phyloP scores from a whole-genome alignment of 2,113 vertebrate genomes.

The Polypterus bichir region DNA sequence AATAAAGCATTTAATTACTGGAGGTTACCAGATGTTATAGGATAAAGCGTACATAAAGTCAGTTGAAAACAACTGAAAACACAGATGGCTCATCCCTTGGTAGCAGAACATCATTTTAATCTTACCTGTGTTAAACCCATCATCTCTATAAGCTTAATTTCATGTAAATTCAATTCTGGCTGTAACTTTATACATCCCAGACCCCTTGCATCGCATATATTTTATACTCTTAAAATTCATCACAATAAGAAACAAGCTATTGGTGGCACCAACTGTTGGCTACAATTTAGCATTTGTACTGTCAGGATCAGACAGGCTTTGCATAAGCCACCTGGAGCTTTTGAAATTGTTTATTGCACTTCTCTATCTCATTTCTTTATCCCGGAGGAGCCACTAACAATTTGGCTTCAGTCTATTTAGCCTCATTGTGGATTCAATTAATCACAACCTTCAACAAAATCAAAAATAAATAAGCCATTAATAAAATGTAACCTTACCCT shows the following conservation, averaged over 20 bases:
- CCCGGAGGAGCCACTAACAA: constrained; percentile 66
- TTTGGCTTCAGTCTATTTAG: constrained; percentile 54
- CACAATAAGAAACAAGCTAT: constrained; percentile 6
- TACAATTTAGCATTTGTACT: constrained; percentile 29
- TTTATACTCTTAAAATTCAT: background rate
- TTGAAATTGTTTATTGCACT: constrained; percentile 46
- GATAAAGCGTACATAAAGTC: too few species aligned
- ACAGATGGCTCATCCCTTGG: too few species aligned
- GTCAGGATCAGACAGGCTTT: constrained; percentile 33
- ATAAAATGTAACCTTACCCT: constrained; percentile 65
- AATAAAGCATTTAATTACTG: too few species aligned
- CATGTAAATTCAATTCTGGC: too few species aligned
- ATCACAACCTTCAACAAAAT: constrained; percentile 30
- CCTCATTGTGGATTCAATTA: constrained; percentile 62
- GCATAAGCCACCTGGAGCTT: constrained; percentile 51
- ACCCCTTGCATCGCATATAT: background rate
- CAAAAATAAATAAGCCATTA: constrained; percentile 34
- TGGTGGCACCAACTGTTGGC: constrained; percentile 32
- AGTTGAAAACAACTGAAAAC: too few species aligned
- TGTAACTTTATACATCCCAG: too few species aligned
- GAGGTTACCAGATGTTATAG: too few species aligned
- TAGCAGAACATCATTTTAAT: too few species aligned
- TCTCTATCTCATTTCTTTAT: constrained; percentile 46
- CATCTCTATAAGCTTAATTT: too few species aligned
- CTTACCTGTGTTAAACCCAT: too few species aligned